Base-by-base conservation (phyloP, 64 coral and sea anemone genomes). In the Montipora efflorescens region DNA sequence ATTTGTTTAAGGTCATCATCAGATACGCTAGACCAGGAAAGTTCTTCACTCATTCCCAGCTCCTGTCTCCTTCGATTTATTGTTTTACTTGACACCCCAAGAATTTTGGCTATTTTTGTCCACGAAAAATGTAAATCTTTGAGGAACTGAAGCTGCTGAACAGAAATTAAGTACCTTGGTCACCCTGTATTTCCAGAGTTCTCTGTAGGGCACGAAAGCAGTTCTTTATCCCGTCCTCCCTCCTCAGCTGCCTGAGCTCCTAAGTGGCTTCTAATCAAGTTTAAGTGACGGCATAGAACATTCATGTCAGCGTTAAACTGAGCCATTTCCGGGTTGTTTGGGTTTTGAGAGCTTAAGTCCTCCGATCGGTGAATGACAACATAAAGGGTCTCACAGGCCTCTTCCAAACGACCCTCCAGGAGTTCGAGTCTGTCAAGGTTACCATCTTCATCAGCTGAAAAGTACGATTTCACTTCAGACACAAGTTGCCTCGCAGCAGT, bases 41-140 rank as follows among this genome's bases (percentile, higher is more conserved):
- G 70, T 68, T 81, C 89, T 67, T 81, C 46, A 61, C 67, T 78
- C 49, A 91, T 81, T 36, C 77, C 76, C 21, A 91, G 76, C 79
- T 23, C 89, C 79, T 79, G 59, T 22, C 89, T 78, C 79, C 89
- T 25, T 91, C 58, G 76, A 47, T 91, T 62, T 80, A 81, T 48
- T 47, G 89, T 81, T 67, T 91, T 91, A 47, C 45, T 79, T 80
- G 89, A 91, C 57, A 91, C 77, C 49, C 57, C 89, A 21, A 90
- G 45, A 67, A 81, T 61, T 79, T 81, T 69, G 76, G 76, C 89
- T n/a, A 90, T 90, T 90, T 90, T 81, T 59, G 77, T 90, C 89
- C 89, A 90, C 20, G 89, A 90, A 90, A 90, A 90, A 79, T 90
- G 77, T 47, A 90, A 80, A 46, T 79, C 89, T 80, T 57, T 80